Evolutionary conservation across 2,113 vertebrate species (phyloP).

Genomic region (Numida meleagris): DNA sequence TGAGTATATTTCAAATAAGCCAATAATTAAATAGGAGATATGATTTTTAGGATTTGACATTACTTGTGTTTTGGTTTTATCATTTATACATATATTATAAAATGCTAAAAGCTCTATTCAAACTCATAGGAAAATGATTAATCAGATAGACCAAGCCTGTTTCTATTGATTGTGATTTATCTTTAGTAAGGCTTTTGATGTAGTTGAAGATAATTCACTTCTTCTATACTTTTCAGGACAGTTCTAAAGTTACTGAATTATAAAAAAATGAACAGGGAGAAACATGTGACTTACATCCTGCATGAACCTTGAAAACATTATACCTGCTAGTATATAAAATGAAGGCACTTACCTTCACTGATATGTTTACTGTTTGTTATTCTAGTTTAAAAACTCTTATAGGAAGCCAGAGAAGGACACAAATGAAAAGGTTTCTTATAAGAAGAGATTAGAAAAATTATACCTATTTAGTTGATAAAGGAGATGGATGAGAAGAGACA

Average conservation of each 20-base stretch:
- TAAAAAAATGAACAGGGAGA: neutral
- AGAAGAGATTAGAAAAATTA: neutral
- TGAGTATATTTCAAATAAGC: neutral
- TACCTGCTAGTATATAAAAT: neutral
- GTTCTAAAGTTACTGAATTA: conserved; percentile 21
- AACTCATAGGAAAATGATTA: neutral
- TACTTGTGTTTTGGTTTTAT: neutral
- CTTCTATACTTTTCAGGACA: neutral
- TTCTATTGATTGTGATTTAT: conserved; percentile 42
- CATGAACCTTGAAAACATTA: conserved; percentile 11
- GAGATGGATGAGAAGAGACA: neutral
- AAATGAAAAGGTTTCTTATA: neutral
- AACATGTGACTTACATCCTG: neutral
- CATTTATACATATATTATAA: neutral
- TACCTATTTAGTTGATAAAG: neutral
- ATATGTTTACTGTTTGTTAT: neutral
- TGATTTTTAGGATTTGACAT: neutral
- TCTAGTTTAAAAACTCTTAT: neutral
- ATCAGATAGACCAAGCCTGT: neutral
- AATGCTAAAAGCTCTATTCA: neutral
- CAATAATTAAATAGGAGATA: neutral
- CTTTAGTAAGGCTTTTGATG: conserved; percentile 20
- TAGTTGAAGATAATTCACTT: conserved; percentile 12
- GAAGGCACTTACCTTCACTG: neutral
- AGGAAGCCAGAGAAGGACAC: neutral